Evolutionary conservation across 2,113 vertebrate genomes (phyloP).

Genomic region (Tragelaphus scriptus): DNA sequence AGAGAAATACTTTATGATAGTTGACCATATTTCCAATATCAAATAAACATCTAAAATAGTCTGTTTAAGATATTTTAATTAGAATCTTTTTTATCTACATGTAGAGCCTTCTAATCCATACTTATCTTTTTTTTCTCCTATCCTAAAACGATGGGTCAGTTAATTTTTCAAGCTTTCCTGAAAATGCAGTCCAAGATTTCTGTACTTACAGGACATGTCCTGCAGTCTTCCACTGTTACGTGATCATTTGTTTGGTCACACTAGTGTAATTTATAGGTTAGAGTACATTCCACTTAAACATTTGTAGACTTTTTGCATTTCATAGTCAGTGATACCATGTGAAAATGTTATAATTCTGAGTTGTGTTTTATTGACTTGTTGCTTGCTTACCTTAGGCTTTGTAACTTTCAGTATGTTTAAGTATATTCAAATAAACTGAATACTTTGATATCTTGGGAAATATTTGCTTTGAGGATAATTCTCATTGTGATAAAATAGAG

Average conservation of each 20-base stretch:
- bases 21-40: constrained; percentile 45
- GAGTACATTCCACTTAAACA: constrained; percentile 24
- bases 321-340: neutral
- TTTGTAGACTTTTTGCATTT: constrained; percentile 20
- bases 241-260: neutral
- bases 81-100: constrained; percentile 5
- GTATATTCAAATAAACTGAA: constrained; percentile 13
- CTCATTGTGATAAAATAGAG: constrained; percentile 17
- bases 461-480: constrained; percentile 52
- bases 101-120: neutral
- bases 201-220: neutral
- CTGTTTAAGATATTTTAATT: constrained; percentile 39
- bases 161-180: constrained; percentile 7
- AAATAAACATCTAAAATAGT: constrained; percentile 54
- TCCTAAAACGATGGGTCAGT: constrained; percentile 14
- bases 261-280: neutral
- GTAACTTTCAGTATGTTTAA: constrained; percentile 27
- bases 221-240: neutral
- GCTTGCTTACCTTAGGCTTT: constrained; percentile 39
- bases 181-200: neutral
- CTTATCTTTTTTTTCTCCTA: neutral
- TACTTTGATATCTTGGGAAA: neutral
- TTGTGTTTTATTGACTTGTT: constrained; percentile 35
- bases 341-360: constrained; percentile 36
- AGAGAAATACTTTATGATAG: constrained; percentile 60